Conservation (phyloP, 2,113 vertebrate genomes). For the Dromaius novaehollandiae region DNA sequence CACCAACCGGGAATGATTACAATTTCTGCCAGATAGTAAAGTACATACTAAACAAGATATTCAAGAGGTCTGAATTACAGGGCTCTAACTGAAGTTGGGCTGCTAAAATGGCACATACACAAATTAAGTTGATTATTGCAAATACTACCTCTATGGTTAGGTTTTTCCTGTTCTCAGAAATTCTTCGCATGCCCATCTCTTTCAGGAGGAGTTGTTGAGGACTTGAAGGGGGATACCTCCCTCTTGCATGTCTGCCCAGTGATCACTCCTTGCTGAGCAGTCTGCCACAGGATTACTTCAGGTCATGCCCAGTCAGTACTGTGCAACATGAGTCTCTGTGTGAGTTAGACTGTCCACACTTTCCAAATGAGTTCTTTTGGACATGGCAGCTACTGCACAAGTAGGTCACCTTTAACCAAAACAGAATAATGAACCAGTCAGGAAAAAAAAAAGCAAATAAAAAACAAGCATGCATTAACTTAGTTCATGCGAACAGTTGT, state of each 20-base stretch:
- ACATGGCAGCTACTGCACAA: neutral
- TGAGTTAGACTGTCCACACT: neutral
- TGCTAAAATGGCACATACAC: neutral
- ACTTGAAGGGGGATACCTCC: neutral
- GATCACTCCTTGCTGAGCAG: neutral
- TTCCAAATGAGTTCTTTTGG: neutral
- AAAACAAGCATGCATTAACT: neutral
- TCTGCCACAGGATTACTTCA: neutral
- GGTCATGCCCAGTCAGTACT: neutral
- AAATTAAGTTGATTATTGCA: neutral
- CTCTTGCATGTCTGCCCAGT: neutral
- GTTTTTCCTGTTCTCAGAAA: neutral
- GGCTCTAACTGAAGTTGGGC: neutral
- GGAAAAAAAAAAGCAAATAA: neutral
- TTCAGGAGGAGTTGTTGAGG: neutral
- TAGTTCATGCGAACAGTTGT: neutral
- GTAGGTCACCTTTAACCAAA: neutral
- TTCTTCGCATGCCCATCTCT: fast-evolving
- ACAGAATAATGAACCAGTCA: neutral
- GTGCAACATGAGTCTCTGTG: fast-evolving
- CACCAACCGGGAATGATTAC: fast-evolving
- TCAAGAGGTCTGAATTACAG: neutral
- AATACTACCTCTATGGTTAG: neutral
- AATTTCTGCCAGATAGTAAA: neutral
- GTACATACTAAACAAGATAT: neutral